Evolutionary conservation across 2,797 vertebrate genomes (phyloP).

Genomic region (Hirundo rustica): DNA sequence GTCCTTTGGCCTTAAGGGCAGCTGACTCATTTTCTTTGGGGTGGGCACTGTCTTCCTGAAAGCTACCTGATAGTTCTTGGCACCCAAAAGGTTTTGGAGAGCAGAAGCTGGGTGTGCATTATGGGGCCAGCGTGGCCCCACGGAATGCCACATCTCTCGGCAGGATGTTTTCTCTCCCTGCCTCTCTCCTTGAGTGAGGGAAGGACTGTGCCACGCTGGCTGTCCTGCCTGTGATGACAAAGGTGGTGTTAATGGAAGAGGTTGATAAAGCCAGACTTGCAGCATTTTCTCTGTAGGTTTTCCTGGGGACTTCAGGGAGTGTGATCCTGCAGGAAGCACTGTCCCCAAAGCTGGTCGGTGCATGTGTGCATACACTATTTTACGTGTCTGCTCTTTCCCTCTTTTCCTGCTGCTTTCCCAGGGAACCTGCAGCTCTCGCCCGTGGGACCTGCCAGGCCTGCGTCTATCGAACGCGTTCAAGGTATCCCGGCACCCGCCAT

Average conservation of each 20-base stretch:
- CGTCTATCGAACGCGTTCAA: slow-evolving; percentile 95
- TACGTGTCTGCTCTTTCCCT: slow-evolving; percentile 79
- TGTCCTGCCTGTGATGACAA: background rate
- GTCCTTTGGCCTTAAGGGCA: background rate
- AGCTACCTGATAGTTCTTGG: background rate
- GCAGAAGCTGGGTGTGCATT: background rate
- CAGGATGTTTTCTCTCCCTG: background rate
- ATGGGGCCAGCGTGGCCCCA: background rate
- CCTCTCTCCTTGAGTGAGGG: background rate
- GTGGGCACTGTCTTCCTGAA: background rate
- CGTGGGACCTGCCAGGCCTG: slow-evolving; percentile 93
- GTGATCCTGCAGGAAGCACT: background rate
- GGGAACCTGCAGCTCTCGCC: slow-evolving; percentile 98
- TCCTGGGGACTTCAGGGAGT: background rate
- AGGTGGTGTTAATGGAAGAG: background rate
- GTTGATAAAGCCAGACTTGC: background rate
- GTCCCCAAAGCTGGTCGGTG: background rate
- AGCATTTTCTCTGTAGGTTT: background rate
- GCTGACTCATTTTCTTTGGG: background rate
- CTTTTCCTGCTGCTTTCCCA: slow-evolving; percentile 92
- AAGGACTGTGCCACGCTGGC: background rate
- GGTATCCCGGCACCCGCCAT: slow-evolving; percentile 82
- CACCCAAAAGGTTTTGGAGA: background rate
- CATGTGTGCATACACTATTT: slow-evolving; percentile 64
- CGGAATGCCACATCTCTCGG: fast-evolving